phyloP scores from a whole-genome alignment of 2,888 invertebrate genomes.

The Cerceris rybyensis region DNA sequence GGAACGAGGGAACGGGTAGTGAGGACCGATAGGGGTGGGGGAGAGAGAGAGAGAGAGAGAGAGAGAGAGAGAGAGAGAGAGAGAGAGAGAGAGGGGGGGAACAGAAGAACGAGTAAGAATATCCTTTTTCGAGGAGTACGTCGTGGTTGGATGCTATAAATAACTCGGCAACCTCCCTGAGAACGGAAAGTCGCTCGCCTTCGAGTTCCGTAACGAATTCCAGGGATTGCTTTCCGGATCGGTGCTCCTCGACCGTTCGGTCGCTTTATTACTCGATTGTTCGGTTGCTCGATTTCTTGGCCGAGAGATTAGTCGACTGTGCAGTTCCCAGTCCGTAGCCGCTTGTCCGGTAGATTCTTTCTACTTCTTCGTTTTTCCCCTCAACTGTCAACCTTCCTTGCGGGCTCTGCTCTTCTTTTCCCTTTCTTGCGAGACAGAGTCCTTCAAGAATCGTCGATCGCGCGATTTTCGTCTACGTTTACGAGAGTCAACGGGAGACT shows the following conservation, averaged over 20 bases:
- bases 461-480: too few relatives aligned
- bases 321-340: background rate
- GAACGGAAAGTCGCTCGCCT: slow-evolving; percentile 81
- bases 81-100: slow-evolving; percentile 38
- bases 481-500: too few relatives aligned
- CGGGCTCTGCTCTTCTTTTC: too few relatives aligned
- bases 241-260: slow-evolving; percentile 49
- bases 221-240: slow-evolving; percentile 75
- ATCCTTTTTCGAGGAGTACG: slow-evolving; percentile 72
- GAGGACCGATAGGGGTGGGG: background rate
- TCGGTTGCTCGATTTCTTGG: background rate
- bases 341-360: background rate
- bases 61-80: slow-evolving; percentile 2
- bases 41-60: background rate
- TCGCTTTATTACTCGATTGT: slow-evolving; percentile 11
- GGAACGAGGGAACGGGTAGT: background rate
- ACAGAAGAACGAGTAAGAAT: slow-evolving; percentile 64
- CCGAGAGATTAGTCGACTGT: too few relatives aligned
- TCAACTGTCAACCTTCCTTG: too few relatives aligned
- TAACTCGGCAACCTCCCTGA: slow-evolving; percentile 77
- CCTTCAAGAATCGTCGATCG: too few relatives aligned
- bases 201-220: slow-evolving; percentile 80
- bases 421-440: too few relatives aligned
- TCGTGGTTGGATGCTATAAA: slow-evolving; percentile 73
- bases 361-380: background rate